These are phyloP conservation scores for Mesoligia furuncula DNA, from an alignment of 2,888 invertebrate species.

Conservation along the genomic window DNA sequence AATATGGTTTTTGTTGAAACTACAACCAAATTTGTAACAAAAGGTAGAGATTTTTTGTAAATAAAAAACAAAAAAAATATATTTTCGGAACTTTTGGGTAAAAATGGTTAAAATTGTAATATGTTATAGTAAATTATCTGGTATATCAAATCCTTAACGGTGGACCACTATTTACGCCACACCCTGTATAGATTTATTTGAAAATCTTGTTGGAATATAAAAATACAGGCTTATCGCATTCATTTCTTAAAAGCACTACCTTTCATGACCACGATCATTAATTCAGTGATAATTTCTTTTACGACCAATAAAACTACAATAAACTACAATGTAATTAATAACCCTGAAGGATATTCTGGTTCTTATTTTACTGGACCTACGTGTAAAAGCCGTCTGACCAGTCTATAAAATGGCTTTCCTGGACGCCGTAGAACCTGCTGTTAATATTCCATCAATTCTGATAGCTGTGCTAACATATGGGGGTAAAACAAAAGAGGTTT, in stretches of 20 bases:
- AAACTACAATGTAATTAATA: constrained; percentile 58
- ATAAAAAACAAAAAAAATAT: too few relatives aligned
- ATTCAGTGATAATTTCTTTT: constrained; percentile 45
- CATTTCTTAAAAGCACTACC: constrained; percentile 10
- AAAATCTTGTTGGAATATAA: constrained; percentile 10
- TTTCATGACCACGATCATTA: constrained; percentile 26
- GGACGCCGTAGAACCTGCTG: constrained; percentile 41
- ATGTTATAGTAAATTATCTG: too few relatives aligned
- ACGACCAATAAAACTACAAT: constrained; percentile 49
- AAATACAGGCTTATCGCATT: constrained; percentile 6
- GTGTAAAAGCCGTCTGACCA: constrained; percentile 57
- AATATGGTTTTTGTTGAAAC: too few relatives aligned
- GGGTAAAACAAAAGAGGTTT: constrained; percentile 60
- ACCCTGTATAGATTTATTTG: not conserved
- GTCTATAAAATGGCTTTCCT: constrained; percentile 56
- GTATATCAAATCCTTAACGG: too few relatives aligned
- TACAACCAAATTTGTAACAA: too few relatives aligned
- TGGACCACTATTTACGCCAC: too few relatives aligned
- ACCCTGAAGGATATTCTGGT: constrained; percentile 46
- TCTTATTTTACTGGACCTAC: constrained; percentile 49
- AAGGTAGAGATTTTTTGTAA: too few relatives aligned
- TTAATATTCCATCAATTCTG: constrained; percentile 55
- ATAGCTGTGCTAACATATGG: constrained; percentile 59
- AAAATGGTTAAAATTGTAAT: too few relatives aligned
- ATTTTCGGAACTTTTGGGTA: too few relatives aligned